Base-by-base conservation (phyloP, 2,888 invertebrate species). In the Leptarthrus brevirostris region DNA sequence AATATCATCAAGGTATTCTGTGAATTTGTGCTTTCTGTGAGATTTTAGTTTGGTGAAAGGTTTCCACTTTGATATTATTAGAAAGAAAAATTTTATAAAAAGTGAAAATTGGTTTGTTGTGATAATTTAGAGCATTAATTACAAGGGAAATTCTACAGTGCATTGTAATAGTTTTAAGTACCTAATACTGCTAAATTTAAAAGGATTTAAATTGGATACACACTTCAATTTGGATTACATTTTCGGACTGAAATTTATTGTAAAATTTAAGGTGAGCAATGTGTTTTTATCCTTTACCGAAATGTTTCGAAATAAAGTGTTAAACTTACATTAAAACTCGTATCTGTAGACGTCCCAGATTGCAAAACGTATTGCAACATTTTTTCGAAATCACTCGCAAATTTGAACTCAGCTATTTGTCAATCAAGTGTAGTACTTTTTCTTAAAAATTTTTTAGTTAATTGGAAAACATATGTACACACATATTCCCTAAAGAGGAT, bases 171-270 rank as follows among this genome's bases (percentile, higher is more conserved):
- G 30, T 30, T 3, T 8, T 5, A 8, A 30, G 8, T 30, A 30
- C 8, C 8, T 30, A 5, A 30, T 30, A 30, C 3, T 30, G 3
- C 30, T 3, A 30, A 16, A 30, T 24, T 56, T 10, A 58, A 18
- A 58, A 58, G 58, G 58, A 58, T 58, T 34, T 34, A 3, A 58
- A 18, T 58, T 58, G 58, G 58, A 40, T 40, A 40, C 12, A 40
- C 58, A 36, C 58, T n/a, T 36, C 36, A 16, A 58, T n/a, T 58
- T 58, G 58, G 58, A 58, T 58, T 58, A 58, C 36, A n/a, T 36
- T 58, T 58, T 14, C 58, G 20, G 58, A 58, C 56, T 12, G 36
- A 20, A 36, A 20, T 18, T 20, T 58, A 30, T 26, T 56, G 5
- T 14, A 24, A 30, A n/a, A 30, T 3, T 26, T 26, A 14, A 56